A percentile compares a stretch with the other conserved stretches of the same genome.
These are phyloP conservation scores for Chelmon rostratus DNA, from an alignment of 2,797 vertebrate species.

Conservation along the genomic window DNA sequence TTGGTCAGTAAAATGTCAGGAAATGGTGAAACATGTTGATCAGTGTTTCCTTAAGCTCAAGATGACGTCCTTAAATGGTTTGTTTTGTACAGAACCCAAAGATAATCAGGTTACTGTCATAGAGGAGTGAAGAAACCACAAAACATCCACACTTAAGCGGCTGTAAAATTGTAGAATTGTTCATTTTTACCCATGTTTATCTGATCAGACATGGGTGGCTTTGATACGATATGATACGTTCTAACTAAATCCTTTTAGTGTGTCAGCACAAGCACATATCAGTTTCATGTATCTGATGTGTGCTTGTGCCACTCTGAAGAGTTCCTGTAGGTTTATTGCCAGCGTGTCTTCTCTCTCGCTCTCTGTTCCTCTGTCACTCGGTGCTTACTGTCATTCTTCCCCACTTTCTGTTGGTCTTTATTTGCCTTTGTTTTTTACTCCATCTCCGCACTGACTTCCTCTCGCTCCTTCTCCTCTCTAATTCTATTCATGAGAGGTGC, in stretches of 20 bases:
- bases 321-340: constrained; percentile 62
- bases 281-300: constrained; percentile 31
- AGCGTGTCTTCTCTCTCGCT: constrained; percentile 3
- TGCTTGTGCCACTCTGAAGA: constrained; percentile 40
- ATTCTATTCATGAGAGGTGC: constrained; percentile 80
- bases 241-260: neutral
- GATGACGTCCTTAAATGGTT: no score
- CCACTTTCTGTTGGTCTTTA: constrained; percentile 73
- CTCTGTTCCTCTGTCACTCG: constrained; percentile 49
- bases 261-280: no score
- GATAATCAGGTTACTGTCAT: no score
- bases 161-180: no score
- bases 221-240: constrained; percentile 32
- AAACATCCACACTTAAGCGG: no score
- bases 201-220: neutral
- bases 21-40: no score
- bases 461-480: constrained; percentile 70
- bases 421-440: constrained; percentile 80
- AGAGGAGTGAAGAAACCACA: no score
- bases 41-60: no score
- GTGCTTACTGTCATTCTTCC: constrained; percentile 66
- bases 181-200: no score
- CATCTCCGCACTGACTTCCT: constrained; percentile 67
- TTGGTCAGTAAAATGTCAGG: no score
- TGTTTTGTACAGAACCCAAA: no score